Base-by-base conservation (phyloP, 1,140 invertebrate genomes). In the Drosophila prosaltans region DNA sequence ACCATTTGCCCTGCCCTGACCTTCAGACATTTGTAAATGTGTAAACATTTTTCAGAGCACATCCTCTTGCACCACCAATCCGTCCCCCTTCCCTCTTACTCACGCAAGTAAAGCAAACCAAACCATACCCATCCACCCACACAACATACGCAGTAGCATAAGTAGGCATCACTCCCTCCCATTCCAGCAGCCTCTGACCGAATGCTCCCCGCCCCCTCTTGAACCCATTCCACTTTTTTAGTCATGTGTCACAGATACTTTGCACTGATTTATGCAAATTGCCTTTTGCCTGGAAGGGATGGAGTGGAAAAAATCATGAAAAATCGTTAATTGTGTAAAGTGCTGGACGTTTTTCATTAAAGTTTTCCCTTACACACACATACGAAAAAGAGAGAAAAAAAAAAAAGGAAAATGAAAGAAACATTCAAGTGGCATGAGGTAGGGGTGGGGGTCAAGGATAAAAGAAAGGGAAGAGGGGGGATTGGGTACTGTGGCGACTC, bases 221-320 rank as follows among this genome's bases (percentile, higher is more conserved):
- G 28, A 2, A 30, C 28, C 28, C 32, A 36, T 36, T 36, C 32
- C 32, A 36, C 32, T 6, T 36, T 81, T 72, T 78, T 72, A 69
- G 65, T 72, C 74, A 78, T 81, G 80, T 88, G 82, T 88, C 84
- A 78, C 76, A 88, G 83, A 88, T 88, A 88, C 80, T 88, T 88
- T 83, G 83, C 84, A 77, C 84, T 88, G 83, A 88, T 88, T 88
- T 88, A 88, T 88, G 83, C 76, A 88, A 89, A 88, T 83, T 89
- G 83, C 73, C 74, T 68, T 72, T 67, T 60, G 75, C 75, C 58
- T 59, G 74, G 57, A 55, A 60, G 73, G 57, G 43, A 51, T 45
- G 58, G 54, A 61, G 54, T 72, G 76, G 57, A 66, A 72, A 43
- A 78, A 86, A 88, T 86, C 83, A 73, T 83, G 83, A 89, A 88